These are phyloP conservation scores for Nannobrachium achirus DNA, from an alignment of 2,113 vertebrate genomes.

Conservation along the genomic window DNA sequence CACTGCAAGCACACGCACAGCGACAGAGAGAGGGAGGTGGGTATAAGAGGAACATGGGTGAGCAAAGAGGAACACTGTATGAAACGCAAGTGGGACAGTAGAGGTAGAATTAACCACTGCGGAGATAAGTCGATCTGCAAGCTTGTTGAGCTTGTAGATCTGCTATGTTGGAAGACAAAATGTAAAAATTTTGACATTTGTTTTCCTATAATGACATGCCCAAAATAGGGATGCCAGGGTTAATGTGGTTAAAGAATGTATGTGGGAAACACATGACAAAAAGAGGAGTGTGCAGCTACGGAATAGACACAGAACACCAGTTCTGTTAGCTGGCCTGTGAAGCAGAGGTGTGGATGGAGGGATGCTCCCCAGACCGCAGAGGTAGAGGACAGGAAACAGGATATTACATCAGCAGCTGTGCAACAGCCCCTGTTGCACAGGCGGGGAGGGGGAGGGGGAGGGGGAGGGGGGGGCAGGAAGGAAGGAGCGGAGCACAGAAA, in stretches of 20 bases:
- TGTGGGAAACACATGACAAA: neutral
- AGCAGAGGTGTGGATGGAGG: slow-evolving; percentile 7
- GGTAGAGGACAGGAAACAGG: slow-evolving; percentile 57
- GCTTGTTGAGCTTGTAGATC: too few relatives aligned
- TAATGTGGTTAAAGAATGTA: neutral
- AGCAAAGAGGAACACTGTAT: neutral
- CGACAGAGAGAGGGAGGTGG: slow-evolving; percentile 60
- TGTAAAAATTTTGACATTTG: too few relatives aligned
- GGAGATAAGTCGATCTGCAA: too few relatives aligned
- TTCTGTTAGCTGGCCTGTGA: neutral
- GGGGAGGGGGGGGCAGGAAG: slow-evolving; percentile 49
- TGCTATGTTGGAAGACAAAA: too few relatives aligned
- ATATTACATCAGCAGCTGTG: slow-evolving; percentile 62
- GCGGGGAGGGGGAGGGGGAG: too few relatives aligned
- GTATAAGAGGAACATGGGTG: slow-evolving; percentile 35
- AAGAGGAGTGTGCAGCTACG: neutral
- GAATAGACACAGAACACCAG: neutral
- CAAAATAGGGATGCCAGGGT: too few relatives aligned
- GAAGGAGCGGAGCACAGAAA: slow-evolving; percentile 51
- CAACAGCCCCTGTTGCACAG: slow-evolving; percentile 34
- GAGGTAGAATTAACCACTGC: neutral
- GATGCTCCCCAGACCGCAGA: neutral
- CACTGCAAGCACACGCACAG: slow-evolving; percentile 82
- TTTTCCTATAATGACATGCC: too few relatives aligned
- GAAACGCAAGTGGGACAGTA: slow-evolving; percentile 2